These are phyloP conservation scores for Biston betularia DNA, from an alignment of 2,888 invertebrate species.

Conservation along the genomic window DNA sequence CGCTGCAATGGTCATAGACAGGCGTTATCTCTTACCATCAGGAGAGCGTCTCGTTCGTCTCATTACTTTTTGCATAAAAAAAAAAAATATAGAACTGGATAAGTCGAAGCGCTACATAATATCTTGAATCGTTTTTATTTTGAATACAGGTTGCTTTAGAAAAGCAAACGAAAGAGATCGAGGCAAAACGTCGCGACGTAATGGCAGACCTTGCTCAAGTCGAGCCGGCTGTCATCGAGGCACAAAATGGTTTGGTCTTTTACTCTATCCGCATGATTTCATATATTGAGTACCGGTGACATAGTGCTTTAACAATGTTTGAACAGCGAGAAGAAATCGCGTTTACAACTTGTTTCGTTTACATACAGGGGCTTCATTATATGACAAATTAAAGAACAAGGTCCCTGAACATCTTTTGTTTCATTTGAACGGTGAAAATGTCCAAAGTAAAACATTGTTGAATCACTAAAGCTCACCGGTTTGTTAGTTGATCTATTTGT, in stretches of 20 bases:
- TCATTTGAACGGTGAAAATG: neutral
- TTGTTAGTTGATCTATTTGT: neutral
- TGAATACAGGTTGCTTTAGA: conserved; percentile 87
- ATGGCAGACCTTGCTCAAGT: conserved; percentile 98
- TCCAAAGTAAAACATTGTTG: neutral
- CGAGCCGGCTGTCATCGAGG: conserved; percentile 99
- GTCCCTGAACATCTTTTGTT: too few species aligned
- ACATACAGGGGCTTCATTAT: neutral
- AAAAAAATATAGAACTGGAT: too few species aligned
- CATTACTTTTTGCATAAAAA: too few species aligned
- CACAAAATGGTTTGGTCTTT: conserved; percentile 93
- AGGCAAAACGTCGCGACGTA: conserved; percentile 96
- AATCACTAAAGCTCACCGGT: conserved; percentile 10
- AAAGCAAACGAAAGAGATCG: conserved; percentile 97
- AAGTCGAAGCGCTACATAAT: neutral
- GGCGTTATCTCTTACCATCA: too few species aligned
- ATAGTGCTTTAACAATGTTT: conserved; percentile 4
- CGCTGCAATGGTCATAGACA: too few species aligned
- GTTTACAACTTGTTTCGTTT: neutral
- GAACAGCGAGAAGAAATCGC: neutral
- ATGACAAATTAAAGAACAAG: too few species aligned
- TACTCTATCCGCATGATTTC: conserved; percentile 51
- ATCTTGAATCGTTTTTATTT: conserved; percentile 22
- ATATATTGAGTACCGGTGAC: conserved; percentile 29
- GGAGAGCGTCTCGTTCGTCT: too few species aligned